A percentile compares a stretch with the other conserved stretches of the same genome.
Evolutionary conservation across 2,113 vertebrate species (phyloP).

Genomic region (Panthera leo): DNA sequence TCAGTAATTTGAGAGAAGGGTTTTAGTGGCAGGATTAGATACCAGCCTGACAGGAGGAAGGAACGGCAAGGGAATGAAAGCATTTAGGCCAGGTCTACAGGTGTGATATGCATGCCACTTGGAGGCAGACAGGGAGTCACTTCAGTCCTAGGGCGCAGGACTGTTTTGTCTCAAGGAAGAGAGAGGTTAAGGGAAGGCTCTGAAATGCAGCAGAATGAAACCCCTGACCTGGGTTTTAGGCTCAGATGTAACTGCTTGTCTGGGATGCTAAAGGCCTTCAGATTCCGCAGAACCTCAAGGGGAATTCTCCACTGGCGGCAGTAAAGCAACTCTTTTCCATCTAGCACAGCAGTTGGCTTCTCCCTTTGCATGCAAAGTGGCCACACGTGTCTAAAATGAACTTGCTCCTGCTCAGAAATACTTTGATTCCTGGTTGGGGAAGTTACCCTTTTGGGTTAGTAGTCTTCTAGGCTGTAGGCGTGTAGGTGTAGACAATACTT

Average conservation of each 20-base stretch:
- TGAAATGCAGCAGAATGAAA: not conserved
- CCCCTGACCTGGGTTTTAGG: not conserved
- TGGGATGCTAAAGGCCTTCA: not conserved
- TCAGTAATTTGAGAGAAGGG: not conserved
- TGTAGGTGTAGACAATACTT: not conserved
- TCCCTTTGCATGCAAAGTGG: not conserved
- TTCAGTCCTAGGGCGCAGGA: not conserved
- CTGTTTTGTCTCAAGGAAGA: not conserved
- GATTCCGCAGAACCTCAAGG: not conserved
- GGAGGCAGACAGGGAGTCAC: not conserved
- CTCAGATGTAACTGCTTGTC: not conserved
- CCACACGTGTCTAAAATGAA: not conserved
- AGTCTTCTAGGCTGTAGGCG: not conserved
- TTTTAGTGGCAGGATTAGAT: not conserved
- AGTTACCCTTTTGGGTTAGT: not conserved
- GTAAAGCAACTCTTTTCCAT: not conserved
- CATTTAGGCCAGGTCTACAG: not conserved
- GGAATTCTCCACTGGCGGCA: not conserved
- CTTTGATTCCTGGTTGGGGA: not conserved
- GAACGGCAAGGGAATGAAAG: not conserved
- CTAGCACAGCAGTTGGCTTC: not conserved
- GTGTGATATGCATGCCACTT: not conserved
- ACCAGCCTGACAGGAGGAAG: not conserved
- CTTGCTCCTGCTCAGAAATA: not conserved
- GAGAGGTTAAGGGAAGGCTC: not conserved